Base-by-base conservation (phyloP, 2,888 invertebrate genomes). In the Hydriomena furcata region DNA sequence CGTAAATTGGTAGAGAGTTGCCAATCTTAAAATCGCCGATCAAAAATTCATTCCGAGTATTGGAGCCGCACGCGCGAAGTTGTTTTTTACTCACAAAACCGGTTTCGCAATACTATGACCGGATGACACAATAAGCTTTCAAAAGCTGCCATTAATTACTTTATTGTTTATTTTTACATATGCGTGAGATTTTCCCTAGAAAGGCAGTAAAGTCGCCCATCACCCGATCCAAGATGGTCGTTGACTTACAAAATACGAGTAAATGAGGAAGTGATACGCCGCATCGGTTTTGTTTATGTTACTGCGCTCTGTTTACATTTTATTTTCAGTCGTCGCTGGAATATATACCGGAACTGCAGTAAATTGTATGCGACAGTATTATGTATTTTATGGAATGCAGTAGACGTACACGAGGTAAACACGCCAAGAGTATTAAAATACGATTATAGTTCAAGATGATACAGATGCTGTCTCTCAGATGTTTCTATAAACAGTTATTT, bases 191-290 rank as follows among this genome's bases (percentile, higher is more conserved):
- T 46, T 51, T 32, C 32, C 50, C 21, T 21, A 47, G 36, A 51
- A 24, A 48, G 44, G 46, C 38, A 23, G 40, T 57, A 45, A 60
- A 53, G 37, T 50, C 12, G 42, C 43, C 40, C 32, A 45, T 44
- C 30, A 52, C 17, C 21, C 34, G 21, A 52, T 13, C 4, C 58
- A 59, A 59, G 61, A 56, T 71, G 75, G 75, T 73, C 76, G 71
- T 70, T 73, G 78, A 79, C 79, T 75, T 73, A 64, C 70, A 73
- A 77, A 74, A 77, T 73, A n/a, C n/a, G n/a, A n/a, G n/a, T n/a
- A 73, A 71, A 77, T 71, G 67, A 82, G 82, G 82, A 84, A 84
- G 80, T 71, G 68, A 74, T 70, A 76, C 63, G 58, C 66, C 62
- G 64, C 70, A 71, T 74, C 66, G 67, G 68, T 65, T 64, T 55